Evolutionary conservation across 1,140 invertebrate genomes (phyloP).

Genomic region (Tetraneura akinire): DNA sequence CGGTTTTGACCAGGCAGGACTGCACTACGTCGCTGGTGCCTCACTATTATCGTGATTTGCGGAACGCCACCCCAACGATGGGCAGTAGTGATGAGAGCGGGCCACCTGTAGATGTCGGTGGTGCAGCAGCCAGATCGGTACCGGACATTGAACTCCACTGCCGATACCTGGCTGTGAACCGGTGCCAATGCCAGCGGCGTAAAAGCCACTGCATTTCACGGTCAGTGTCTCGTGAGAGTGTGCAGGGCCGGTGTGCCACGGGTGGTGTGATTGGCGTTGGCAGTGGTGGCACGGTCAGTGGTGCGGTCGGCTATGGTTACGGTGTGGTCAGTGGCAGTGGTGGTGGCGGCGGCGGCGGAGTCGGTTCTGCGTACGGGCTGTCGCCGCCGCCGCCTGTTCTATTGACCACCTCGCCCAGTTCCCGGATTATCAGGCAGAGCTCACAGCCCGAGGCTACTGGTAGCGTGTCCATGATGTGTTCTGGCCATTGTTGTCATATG

Average conservation of each 20-base stretch:
- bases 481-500: constrained; percentile 52
- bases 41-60: constrained; percentile 27
- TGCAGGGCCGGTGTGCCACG: constrained; percentile 61
- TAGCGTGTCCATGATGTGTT: constrained; percentile 54
- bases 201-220: constrained; percentile 58
- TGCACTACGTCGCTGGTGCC: constrained; percentile 73
- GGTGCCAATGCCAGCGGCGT: constrained; percentile 56
- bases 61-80: constrained; percentile 65
- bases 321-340: background rate
- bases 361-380: constrained; percentile 8
- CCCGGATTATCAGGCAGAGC: constrained; percentile 83
- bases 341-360: constrained; percentile 6
- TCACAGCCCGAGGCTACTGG: constrained; percentile 76
- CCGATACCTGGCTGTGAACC: constrained; percentile 61
- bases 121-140: constrained; percentile 77
- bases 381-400: constrained; percentile 67
- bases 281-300: background rate
- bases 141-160: constrained; percentile 87
- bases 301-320: background rate
- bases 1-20: constrained; percentile 79
- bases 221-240: constrained; percentile 65
- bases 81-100: constrained; percentile 79
- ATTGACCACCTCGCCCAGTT: constrained; percentile 69
- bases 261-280: background rate
- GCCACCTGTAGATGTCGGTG: constrained; percentile 60